Evolutionary conservation across 2,797 vertebrate genomes (phyloP).

Genomic region (Spondyliosoma cantharus): DNA sequence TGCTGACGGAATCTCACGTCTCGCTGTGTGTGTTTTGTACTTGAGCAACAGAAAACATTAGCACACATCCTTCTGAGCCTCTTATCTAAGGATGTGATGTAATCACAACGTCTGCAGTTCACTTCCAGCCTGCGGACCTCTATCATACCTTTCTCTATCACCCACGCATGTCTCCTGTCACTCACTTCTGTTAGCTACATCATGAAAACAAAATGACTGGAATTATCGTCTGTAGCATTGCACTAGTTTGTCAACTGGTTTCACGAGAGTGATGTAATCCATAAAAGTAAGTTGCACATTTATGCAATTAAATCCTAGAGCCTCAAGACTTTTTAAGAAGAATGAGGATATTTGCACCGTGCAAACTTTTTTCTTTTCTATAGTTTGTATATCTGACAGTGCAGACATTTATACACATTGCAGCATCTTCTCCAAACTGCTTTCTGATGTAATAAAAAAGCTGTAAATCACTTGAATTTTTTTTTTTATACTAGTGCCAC

Average conservation of each 20-base stretch:
- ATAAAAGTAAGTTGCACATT: conserved; percentile 17
- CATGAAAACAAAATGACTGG: conserved; percentile 6
- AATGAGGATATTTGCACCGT: conserved; percentile 12
- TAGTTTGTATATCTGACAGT: conserved; percentile 3
- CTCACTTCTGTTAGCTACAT: neutral
- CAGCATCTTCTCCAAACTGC: neutral
- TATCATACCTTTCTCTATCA: neutral
- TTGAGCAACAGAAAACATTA: neutral
- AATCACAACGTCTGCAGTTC: neutral
- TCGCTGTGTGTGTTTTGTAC: conserved; percentile 1
- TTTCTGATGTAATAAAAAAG: neutral
- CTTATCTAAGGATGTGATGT: neutral
- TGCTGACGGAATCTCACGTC: neutral
- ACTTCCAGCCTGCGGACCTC: neutral
- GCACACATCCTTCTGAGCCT: neutral
- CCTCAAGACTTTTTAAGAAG: neutral
- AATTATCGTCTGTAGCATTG: neutral
- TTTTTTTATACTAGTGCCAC: neutral
- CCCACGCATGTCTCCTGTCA: neutral
- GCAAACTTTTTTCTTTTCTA: neutral
- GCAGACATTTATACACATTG: neutral
- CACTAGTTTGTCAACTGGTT: conserved; percentile 1
- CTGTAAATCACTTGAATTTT: neutral
- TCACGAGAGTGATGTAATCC: neutral
- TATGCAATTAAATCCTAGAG: conserved; percentile 2